Percentiles rank a stretch among this genome's conserved stretches.
phyloP scores from a whole-genome alignment of 2,888 invertebrate genomes.

The Litoditis marina region DNA sequence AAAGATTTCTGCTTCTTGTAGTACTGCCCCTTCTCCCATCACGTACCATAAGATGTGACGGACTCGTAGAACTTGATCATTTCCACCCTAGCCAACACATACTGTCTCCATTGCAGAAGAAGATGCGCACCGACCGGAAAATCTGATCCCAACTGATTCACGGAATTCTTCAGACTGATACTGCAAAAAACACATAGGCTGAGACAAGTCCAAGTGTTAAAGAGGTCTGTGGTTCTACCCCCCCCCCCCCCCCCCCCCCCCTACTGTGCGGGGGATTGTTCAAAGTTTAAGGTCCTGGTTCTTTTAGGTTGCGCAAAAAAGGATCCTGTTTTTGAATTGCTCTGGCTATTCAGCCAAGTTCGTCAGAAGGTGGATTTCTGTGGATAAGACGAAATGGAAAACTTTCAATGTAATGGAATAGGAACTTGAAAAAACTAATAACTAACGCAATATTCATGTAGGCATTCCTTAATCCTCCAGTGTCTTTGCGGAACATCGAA shows the following conservation, averaged over 20 bases:
- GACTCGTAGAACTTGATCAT: slow-evolving; percentile 6
- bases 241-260: not conserved
- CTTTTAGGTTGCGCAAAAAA: too few relatives aligned
- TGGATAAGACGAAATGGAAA: too few relatives aligned
- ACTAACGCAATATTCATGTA: slow-evolving; percentile 4
- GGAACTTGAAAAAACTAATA: too few relatives aligned
- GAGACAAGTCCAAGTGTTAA: too few relatives aligned
- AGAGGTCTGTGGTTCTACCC: too few relatives aligned
- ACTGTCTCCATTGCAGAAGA: not conserved
- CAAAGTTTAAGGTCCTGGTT: not conserved
- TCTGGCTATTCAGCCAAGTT: too few relatives aligned
- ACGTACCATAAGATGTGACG: slow-evolving; percentile 1
- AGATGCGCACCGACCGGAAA: slow-evolving; percentile 6
- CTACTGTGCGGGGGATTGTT: not conserved
- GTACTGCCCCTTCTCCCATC: not conserved
- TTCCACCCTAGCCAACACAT: not conserved
- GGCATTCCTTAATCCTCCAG: not conserved
- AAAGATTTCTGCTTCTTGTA: too few relatives aligned
- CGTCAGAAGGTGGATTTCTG: too few relatives aligned
- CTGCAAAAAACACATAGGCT: too few relatives aligned
- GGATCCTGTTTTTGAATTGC: too few relatives aligned
- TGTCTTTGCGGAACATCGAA: slow-evolving; percentile 8
- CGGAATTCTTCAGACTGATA: not conserved
- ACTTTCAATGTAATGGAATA: too few relatives aligned
- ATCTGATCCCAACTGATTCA: not conserved